Base-by-base conservation (phyloP, 2,113 vertebrate genomes). In the Amblyopsis rosae region DNA sequence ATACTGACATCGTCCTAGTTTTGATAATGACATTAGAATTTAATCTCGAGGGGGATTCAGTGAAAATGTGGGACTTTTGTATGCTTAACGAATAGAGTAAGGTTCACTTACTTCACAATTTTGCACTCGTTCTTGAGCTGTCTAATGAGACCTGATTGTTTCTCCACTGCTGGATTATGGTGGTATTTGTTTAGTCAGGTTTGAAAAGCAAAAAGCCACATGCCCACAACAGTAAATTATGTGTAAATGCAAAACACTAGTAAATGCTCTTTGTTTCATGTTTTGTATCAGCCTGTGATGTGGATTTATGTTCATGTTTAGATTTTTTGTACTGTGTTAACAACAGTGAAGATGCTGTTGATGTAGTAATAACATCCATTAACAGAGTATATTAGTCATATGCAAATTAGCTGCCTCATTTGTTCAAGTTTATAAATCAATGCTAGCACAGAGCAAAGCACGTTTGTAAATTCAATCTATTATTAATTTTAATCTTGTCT, bases 21-120 rank as follows among this genome's bases (percentile, higher is more conserved):
- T 41, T 6, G 35, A 5, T 41, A 41, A 41, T 41, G 87, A 86
- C 87, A 91, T 90, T 86, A 87, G 82, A 91, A 90, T 89, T 88
- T 86, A 69, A 75, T 87, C 87, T 89, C 70, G 61, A 75, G 81
- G 80, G 82, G 62, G 58, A 77, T 75, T 83, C 35, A 41, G 35
- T 41, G 35, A 41, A 8, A 41, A 41, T 41, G 35, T 41, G 35
- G 35, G 35, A 41, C 5, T 8, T 26, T 26, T 41, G 35, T 8
- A 41, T 41, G 35, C 35, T 41, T 41, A 41, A 41, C 7, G 35
- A 41, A 41, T 41, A 41, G 53, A 72, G 58, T 62, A 53, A 73
- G 58, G 66, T 54, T 55, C 59, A 67, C 73, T 68, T 76, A 59
- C 73, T 79, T 75, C 51, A 69, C 71, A 72, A 68, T 61, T 35